phyloP scores from a whole-genome alignment of 1,140 invertebrate genomes.

The Laodelphax striatellus region DNA sequence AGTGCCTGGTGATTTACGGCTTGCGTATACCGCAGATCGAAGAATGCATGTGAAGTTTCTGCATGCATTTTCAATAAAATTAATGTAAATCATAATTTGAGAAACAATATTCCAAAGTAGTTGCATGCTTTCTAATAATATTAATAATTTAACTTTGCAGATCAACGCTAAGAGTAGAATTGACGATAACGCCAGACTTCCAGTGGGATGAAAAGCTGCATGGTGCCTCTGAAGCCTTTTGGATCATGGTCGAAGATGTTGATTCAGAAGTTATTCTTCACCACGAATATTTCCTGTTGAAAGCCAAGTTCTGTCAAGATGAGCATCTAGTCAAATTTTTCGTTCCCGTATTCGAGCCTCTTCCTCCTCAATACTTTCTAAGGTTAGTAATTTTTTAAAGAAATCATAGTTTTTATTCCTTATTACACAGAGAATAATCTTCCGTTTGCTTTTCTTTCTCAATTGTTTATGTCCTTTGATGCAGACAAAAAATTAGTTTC shows the following conservation, averaged over 20 bases:
- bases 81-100: no score
- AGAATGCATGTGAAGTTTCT: no score
- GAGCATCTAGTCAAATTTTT: slow-evolving; percentile 97
- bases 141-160: no score
- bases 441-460: no score
- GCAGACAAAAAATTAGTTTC: no score
- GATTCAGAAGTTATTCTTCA: slow-evolving; percentile 93
- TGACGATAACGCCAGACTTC: slow-evolving; percentile 98
- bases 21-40: no score
- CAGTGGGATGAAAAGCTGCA: slow-evolving; percentile 98
- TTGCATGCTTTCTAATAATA: no score
- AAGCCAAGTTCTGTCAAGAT: slow-evolving; percentile 87
- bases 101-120: no score
- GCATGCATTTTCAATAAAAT: no score
- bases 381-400: slow-evolving; percentile 31
- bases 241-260: slow-evolving; percentile 98
- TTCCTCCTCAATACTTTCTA: slow-evolving; percentile 97
- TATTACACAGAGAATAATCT: no score
- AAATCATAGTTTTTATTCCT: slow-evolving; percentile 27
- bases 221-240: slow-evolving; percentile 93
- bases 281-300: slow-evolving; percentile 95
- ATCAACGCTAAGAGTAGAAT: slow-evolving; percentile 85
- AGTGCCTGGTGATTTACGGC: no score
- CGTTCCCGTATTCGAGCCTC: slow-evolving; percentile 94
- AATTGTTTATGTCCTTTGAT: no score